Base-by-base conservation (phyloP, 2,888 invertebrate species). In the Hyposoter didymator region DNA sequence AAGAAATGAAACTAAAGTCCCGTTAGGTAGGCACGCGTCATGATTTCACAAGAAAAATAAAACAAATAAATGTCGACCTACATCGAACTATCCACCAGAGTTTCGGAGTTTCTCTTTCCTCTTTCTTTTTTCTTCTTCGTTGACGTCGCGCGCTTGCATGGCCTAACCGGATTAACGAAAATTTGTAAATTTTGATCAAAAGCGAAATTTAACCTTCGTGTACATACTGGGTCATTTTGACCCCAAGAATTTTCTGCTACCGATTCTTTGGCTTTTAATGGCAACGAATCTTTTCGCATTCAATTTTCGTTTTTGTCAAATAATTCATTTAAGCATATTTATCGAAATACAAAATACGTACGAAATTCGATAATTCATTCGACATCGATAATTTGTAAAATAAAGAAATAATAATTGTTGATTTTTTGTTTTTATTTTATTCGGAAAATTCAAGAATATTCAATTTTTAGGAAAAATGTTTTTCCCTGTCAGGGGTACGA, bases 141-240 rank as follows among this genome's bases (percentile, higher is more conserved):
- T 84, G 81, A 80, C 74, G 87, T 89, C 88, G 87, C 87, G 88
- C 87, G 87, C 85, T 52, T 89, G 90, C 89, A 89, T 90, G 90
- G 55, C 70, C 47, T 10, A 32, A 14, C 4, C 4, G n/a, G 6
- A 78, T n/a, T 19, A 39, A 17, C 39, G 39, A 10, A 4, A 6
- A n/a, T 8, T 0, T n/a, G 39, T 4, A 8, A 66, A 66, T 39
- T 66, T 66, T 8, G 35, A 66, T 66, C 39, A 35, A 22, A 17
- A 2, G 62, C 17, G 1, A 62, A 64, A 35, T 39, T 39, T 0
- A 39, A 0, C 39, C 10, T 39, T 39, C 39, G 39, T 10, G 39
- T 39, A 1, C 39, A 39, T 8, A 39, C 39, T 39, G 10, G 35
- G 35, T 35, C 35, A 6, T 35, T 35, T 35, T 35, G 35, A 35